phyloP scores from a whole-genome alignment of 1,140 invertebrate species.

The Caerostris extrusa region DNA sequence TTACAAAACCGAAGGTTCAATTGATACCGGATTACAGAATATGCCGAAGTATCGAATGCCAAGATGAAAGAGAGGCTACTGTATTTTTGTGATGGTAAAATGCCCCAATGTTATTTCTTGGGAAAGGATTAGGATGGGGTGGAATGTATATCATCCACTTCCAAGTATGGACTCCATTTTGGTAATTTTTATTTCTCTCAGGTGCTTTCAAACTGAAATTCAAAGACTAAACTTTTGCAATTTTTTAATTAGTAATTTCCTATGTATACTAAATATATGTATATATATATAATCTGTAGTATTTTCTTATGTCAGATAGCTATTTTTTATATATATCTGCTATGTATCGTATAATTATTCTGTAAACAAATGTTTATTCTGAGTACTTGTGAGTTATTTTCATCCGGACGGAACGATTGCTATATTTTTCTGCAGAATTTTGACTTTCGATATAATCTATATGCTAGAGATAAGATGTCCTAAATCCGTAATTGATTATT shows the following conservation, averaged over 20 bases:
- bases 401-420: slow-evolving; percentile 47
- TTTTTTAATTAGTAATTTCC: not conserved
- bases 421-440: slow-evolving; percentile 27
- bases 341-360: not conserved
- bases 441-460: slow-evolving; percentile 19
- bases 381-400: slow-evolving; percentile 12
- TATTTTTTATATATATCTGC: not conserved
- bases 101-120: not conserved
- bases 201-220: not conserved
- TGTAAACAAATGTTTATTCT: slow-evolving; percentile 15
- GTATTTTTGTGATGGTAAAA: too few relatives aligned
- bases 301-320: not conserved
- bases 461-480: not conserved
- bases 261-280: not conserved
- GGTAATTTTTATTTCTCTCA: not conserved
- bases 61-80: too few relatives aligned
- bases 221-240: not conserved
- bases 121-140: not conserved
- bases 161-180: not conserved
- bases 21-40: too few relatives aligned
- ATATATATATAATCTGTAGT: not conserved
- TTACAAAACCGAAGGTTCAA: too few relatives aligned
- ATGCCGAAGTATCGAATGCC: too few relatives aligned
- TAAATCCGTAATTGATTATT: slow-evolving; percentile 28
- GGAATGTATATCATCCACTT: slow-evolving; percentile 27